Conservation (phyloP, 2,113 vertebrate species). For the Plecturocebus donacophilus region DNA sequence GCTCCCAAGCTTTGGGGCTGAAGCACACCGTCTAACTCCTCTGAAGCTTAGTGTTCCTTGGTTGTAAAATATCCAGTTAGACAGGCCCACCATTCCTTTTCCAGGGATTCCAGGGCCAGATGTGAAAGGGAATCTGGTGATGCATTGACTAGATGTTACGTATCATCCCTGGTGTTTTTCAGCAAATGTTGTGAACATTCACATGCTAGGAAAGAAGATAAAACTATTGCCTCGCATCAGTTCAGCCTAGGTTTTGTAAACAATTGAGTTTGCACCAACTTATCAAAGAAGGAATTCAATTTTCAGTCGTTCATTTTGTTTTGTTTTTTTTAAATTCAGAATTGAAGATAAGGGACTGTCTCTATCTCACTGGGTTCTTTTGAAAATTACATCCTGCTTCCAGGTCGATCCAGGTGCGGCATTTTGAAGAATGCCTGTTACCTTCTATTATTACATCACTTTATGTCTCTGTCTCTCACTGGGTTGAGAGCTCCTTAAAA, state of each 20-base stretch:
- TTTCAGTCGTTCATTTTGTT: background rate
- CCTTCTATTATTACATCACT: fast-evolving
- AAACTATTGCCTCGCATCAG: background rate
- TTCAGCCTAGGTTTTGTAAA: background rate
- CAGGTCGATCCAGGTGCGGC: background rate
- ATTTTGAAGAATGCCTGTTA: fast-evolving
- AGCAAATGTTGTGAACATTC: background rate
- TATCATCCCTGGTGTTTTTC: background rate
- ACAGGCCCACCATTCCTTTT: background rate
- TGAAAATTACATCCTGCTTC: background rate
- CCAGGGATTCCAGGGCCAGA: background rate
- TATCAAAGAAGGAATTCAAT: background rate
- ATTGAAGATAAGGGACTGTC: background rate
- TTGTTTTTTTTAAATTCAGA: background rate
- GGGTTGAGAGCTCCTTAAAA: background rate
- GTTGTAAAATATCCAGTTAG: background rate
- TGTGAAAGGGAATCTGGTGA: background rate
- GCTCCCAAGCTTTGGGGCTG: background rate
- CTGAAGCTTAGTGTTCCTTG: background rate
- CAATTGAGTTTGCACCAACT: background rate
- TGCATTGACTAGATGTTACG: background rate
- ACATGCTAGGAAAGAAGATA: too few relatives aligned
- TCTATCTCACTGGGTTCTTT: background rate
- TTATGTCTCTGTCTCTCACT: background rate
- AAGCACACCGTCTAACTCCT: fast-evolving